These are phyloP conservation scores for Eudemis profundana DNA, from an alignment of 2,888 invertebrate genomes.

Conservation along the genomic window DNA sequence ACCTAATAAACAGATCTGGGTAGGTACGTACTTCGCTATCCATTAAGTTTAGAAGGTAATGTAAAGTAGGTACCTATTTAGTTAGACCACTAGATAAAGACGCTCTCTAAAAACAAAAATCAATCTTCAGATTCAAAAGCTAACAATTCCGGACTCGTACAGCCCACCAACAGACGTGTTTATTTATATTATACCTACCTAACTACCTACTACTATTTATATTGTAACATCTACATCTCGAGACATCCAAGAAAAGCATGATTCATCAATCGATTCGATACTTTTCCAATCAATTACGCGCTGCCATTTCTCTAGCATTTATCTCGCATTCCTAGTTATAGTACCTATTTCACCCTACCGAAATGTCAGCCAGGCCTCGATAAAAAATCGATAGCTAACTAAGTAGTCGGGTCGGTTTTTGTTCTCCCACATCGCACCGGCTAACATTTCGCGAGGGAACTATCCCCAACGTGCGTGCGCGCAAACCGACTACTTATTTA, in stretches of 20 bases:
- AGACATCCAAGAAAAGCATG: conserved; percentile 59
- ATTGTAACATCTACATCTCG: conserved; percentile 56
- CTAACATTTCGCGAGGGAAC: conserved; percentile 65
- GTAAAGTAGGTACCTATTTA: conserved; percentile 4
- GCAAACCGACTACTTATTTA: conserved; percentile 63
- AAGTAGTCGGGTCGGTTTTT: conserved; percentile 60
- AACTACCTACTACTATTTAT: no score
- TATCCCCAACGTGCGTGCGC: conserved; percentile 69
- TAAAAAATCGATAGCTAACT: conserved; percentile 67
- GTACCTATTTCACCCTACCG: conserved; percentile 50
- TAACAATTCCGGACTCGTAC: conserved; percentile 31
- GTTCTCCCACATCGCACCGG: conserved; percentile 68
- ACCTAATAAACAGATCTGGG: conserved; percentile 21
- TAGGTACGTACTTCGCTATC: background rate
- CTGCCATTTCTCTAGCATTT: conserved; percentile 29
- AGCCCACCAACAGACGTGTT: conserved; percentile 53
- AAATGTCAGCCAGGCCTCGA: conserved; percentile 62
- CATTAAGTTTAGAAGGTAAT: background rate
- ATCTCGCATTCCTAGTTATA: conserved; percentile 43
- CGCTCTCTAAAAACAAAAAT: conserved; percentile 35
- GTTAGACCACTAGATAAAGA: conserved; percentile 16
- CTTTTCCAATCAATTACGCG: conserved; percentile 57
- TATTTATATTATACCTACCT: conserved; percentile 60
- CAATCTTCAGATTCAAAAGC: conserved; percentile 24
- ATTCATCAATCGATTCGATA: conserved; percentile 62